Percentiles rank a stretch among this genome's conserved stretches.
These are phyloP conservation scores for Henricia sp. DNA, from an alignment of 53 echinoderm and acorn worm species.

Conservation along the genomic window DNA sequence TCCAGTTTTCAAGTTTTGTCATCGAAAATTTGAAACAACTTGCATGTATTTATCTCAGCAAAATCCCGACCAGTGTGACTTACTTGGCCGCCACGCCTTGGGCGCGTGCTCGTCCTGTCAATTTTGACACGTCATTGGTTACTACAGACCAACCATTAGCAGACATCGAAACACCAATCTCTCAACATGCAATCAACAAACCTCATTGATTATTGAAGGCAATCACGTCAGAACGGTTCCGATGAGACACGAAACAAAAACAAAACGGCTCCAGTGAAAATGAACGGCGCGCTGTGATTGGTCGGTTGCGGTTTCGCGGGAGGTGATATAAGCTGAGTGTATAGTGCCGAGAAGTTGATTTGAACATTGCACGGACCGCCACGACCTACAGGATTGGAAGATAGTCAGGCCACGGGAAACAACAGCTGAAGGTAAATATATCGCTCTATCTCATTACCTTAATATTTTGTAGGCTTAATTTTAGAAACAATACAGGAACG, in stretches of 20 bases:
- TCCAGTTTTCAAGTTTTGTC: too few species aligned
- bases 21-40: too few species aligned
- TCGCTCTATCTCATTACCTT: too few species aligned
- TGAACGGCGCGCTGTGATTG: slow-evolving; percentile 24
- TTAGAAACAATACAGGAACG: too few species aligned
- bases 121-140: slow-evolving; percentile 11
- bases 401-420: too few species aligned
- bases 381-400: background rate
- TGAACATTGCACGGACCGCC: slow-evolving; percentile 13
- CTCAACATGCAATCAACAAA: slow-evolving; percentile 35
- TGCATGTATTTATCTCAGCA: too few species aligned
- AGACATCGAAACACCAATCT: slow-evolving; percentile 15
- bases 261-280: background rate
- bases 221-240: slow-evolving; percentile 28
- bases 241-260: slow-evolving; percentile 7
- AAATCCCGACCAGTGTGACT: background rate
- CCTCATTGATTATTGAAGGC: slow-evolving; percentile 17
- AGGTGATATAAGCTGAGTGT: slow-evolving; percentile 9
- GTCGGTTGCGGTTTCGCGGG: background rate
- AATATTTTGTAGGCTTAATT: too few species aligned
- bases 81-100: too few species aligned
- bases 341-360: slow-evolving; percentile 7
- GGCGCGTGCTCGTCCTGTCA: too few species aligned
- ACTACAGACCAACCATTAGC: slow-evolving; percentile 2
- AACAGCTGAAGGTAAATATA: too few species aligned